phyloP scores from a whole-genome alignment of 2,113 vertebrate species.

The Gobiocypris rarus region DNA sequence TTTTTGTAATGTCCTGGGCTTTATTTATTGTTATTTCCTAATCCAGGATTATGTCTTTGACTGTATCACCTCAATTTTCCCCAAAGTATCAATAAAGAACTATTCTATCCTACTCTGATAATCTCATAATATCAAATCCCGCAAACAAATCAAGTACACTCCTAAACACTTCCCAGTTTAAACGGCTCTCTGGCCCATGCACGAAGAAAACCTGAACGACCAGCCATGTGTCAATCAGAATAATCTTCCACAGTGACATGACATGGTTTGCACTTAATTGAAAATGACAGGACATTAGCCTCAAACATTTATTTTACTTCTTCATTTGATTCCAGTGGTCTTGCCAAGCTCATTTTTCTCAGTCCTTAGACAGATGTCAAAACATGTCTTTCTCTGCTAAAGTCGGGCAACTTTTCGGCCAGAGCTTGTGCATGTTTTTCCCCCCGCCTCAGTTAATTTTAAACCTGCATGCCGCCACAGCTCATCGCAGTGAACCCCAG shows the following conservation, averaged over 20 bases:
- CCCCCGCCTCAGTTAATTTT: slow-evolving; percentile 34
- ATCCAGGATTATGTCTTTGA: not conserved
- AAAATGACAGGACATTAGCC: slow-evolving; percentile 36
- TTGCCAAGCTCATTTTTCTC: slow-evolving; percentile 40
- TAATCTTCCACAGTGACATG: slow-evolving; percentile 32
- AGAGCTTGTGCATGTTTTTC: not conserved
- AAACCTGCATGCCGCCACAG: slow-evolving; percentile 37
- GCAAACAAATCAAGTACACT: not conserved
- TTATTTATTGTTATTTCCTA: not conserved
- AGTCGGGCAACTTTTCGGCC: not conserved
- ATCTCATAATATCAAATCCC: not conserved
- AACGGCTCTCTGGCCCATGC: not conserved
- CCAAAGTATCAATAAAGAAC: not conserved
- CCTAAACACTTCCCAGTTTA: not conserved
- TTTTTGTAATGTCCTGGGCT: not conserved
- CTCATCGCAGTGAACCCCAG: slow-evolving; percentile 40
- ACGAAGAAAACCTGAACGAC: slow-evolving; percentile 24
- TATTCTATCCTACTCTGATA: not conserved
- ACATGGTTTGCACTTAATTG: slow-evolving; percentile 29
- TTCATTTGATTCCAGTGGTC: slow-evolving; percentile 15
- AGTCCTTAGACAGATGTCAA: slow-evolving; percentile 51
- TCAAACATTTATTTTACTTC: slow-evolving; percentile 25
- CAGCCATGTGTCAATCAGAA: slow-evolving; percentile 37
- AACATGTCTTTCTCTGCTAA: slow-evolving; percentile 44
- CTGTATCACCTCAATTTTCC: not conserved